Percentiles rank a stretch among this genome's conserved stretches.
Conservation (phyloP, 37 sponge, comb jelly and placozoan genomes). For the Cladorhizidae sp. region DNA sequence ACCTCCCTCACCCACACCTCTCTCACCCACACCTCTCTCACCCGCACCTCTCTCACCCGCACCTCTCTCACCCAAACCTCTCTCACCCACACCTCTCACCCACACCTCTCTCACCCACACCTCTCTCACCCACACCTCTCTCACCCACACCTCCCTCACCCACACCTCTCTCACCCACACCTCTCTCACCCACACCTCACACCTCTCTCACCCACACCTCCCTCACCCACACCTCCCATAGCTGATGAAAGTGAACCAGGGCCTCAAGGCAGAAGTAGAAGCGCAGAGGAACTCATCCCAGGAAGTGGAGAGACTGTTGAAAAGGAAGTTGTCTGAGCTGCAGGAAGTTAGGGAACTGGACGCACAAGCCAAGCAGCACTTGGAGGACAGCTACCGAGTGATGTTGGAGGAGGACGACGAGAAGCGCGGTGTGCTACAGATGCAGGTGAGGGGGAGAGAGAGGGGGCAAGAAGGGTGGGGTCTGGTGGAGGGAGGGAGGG, state of each 20-base stretch:
- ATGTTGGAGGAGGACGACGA: conserved; percentile 82
- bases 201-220: neutral
- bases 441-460: conserved; percentile 67
- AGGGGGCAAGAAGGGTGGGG: conserved; percentile 55
- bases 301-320: conserved; percentile 38
- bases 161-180: neutral
- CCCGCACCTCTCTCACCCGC: conserved; percentile 30
- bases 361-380: conserved; percentile 74
- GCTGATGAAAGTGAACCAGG: conserved; percentile 57
- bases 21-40: conserved; percentile 1
- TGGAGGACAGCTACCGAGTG: conserved; percentile 67
- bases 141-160: neutral
- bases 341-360: conserved; percentile 58
- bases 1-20: neutral
- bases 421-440: conserved; percentile 70
- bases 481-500: neutral
- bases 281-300: conserved; percentile 22
- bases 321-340: conserved; percentile 60
- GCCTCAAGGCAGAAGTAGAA: conserved; percentile 40
- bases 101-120: neutral
- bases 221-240: conserved; percentile 18
- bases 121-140: neutral
- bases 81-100: neutral
- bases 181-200: conserved; percentile 1
- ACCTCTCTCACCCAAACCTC: neutral